Conservation (phyloP, 2,113 vertebrate species). For the Odontesthes bonariensis region DNA sequence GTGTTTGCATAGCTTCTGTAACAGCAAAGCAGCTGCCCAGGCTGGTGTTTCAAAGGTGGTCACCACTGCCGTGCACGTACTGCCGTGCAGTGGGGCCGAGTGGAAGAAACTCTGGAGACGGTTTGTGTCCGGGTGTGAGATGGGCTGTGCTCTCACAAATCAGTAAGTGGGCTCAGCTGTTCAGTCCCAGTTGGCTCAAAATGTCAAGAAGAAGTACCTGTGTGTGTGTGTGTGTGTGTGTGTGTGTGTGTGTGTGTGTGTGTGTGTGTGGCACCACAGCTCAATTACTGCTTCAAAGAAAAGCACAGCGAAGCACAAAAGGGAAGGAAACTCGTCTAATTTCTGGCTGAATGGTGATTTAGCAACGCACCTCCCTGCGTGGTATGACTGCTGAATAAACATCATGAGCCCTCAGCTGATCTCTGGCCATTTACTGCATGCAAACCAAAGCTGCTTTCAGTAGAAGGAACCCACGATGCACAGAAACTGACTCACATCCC, state of each 20-base stretch:
- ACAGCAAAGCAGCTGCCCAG: no score
- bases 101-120: slow-evolving; percentile 7
- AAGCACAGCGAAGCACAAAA: not conserved
- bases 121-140: not conserved
- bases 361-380: slow-evolving; percentile 20
- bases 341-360: slow-evolving; percentile 25
- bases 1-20: no score
- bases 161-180: slow-evolving; percentile 29
- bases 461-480: not conserved
- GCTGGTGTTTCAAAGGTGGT: no score
- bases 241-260: not conserved
- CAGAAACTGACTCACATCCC: not conserved
- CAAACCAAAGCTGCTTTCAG: not conserved
- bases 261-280: not conserved
- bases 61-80: no score
- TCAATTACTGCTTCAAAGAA: slow-evolving; percentile 1
- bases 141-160: not conserved
- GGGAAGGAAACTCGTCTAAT: slow-evolving; percentile 10
- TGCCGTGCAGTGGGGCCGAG: no score
- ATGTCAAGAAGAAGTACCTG: slow-evolving; percentile 25
- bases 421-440: not conserved
- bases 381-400: slow-evolving; percentile 52
- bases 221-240: slow-evolving; percentile 12
- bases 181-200: slow-evolving; percentile 23
- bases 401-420: slow-evolving; percentile 10